Conservation (phyloP, 2,113 vertebrate species). For the Empidonax traillii region DNA sequence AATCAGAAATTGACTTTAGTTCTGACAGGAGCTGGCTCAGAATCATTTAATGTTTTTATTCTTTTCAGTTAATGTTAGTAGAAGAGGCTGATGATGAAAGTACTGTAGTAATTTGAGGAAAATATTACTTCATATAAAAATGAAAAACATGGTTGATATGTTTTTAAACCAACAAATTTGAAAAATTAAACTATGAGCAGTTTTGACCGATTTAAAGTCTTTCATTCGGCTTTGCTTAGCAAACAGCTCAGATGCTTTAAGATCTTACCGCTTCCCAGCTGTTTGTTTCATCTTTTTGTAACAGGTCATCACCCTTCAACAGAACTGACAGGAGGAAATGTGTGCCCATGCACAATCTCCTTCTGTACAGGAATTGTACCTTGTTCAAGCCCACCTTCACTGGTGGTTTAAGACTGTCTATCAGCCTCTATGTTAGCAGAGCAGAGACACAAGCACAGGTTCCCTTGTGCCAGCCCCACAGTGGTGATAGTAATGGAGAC, state of each 20-base stretch:
- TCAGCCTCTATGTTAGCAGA: not conserved
- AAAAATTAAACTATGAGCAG: not conserved
- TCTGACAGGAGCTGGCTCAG: not conserved
- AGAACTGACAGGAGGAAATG: conserved; percentile 8
- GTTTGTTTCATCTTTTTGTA: not conserved
- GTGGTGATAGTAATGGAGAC: not conserved
- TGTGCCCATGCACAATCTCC: not conserved
- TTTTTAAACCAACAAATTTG: not conserved
- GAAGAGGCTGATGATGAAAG: not conserved
- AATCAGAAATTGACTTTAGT: not conserved
- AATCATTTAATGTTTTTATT: not conserved
- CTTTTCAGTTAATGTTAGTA: not conserved
- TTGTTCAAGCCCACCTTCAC: not conserved
- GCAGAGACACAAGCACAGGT: not conserved
- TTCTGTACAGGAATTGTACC: not conserved
- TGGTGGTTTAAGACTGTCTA: not conserved
- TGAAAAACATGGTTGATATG: not conserved
- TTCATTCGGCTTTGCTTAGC: not conserved
- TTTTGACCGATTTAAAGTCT: not conserved
- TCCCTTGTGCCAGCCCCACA: not conserved
- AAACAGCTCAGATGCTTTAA: not conserved
- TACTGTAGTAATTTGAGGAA: not conserved
- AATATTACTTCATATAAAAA: not conserved
- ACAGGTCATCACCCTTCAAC: not conserved
- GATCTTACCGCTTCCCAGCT: not conserved